These are phyloP conservation scores for Spodoptera exigua DNA, from an alignment of 2,888 invertebrate genomes.

Conservation along the genomic window DNA sequence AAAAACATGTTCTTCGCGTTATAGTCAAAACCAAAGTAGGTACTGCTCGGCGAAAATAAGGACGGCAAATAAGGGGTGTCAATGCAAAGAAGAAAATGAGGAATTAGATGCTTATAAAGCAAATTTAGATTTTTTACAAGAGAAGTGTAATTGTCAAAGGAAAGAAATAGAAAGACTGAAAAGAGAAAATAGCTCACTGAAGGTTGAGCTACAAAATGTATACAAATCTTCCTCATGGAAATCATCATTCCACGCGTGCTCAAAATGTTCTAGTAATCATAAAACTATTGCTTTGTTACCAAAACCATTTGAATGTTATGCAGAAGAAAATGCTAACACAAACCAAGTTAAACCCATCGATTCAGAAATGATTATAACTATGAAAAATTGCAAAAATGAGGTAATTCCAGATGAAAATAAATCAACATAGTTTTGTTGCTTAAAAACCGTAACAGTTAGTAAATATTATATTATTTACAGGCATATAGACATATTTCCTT, in stretches of 20 bases:
- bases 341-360: conserved; percentile 66
- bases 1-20: conserved; percentile 11
- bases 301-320: conserved; percentile 68
- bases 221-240: conserved; percentile 62
- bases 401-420: conserved; percentile 50
- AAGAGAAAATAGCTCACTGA: conserved; percentile 74
- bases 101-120: conserved; percentile 62
- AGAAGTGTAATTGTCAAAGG: conserved; percentile 66
- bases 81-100: conserved; percentile 54
- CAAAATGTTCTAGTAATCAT: conserved; percentile 37
- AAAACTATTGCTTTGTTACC: conserved; percentile 56
- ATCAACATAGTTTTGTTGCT: background rate
- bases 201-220: conserved; percentile 71
- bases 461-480: conserved; percentile 67
- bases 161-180: conserved; percentile 71
- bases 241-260: conserved; percentile 43
- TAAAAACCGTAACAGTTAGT: too few species aligned
- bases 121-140: conserved; percentile 67
- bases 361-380: conserved; percentile 84
- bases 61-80: conserved; percentile 65
- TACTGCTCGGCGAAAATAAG: conserved; percentile 63
- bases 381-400: conserved; percentile 80
- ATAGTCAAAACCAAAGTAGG: conserved; percentile 59
- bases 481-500: conserved; percentile 77
- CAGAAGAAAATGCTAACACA: conserved; percentile 55